These are phyloP conservation scores for Geococcyx californianus DNA, from an alignment of 2,113 vertebrate species.

Conservation along the genomic window DNA sequence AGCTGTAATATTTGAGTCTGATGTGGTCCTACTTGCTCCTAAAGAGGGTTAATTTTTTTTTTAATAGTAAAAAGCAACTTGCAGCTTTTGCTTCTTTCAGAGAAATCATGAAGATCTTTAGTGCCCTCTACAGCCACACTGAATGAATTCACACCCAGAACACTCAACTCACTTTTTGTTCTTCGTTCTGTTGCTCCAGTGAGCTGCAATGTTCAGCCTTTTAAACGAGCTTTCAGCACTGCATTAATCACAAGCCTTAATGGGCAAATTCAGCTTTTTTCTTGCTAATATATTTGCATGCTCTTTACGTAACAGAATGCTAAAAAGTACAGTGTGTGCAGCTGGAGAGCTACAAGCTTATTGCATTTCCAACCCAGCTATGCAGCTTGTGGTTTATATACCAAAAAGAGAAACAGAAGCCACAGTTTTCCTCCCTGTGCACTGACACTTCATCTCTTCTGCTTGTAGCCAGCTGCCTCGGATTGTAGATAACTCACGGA, in stretches of 20 bases:
- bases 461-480: neutral
- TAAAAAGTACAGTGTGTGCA: constrained; percentile 13
- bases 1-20: constrained; percentile 20
- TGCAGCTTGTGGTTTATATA: neutral
- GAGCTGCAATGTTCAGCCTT: constrained; percentile 17
- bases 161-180: neutral
- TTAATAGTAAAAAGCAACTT: neutral
- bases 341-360: neutral
- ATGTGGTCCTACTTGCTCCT: constrained; percentile 39
- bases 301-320: neutral
- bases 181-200: neutral
- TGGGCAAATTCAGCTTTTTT: constrained; percentile 22
- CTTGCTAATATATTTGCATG: constrained; percentile 5
- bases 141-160: neutral
- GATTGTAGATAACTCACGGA: neutral
- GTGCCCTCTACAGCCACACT: constrained; percentile 61
- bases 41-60: constrained; percentile 23
- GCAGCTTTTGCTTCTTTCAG: neutral
- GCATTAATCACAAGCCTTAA: constrained; percentile 57
- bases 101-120: constrained; percentile 54
- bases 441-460: neutral
- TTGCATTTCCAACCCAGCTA: neutral
- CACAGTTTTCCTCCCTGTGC: constrained; percentile 9
- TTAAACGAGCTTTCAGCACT: constrained; percentile 61
- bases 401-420: neutral